Evolutionary conservation across 2,888 invertebrate species (phyloP).

Genomic region (Schrankia costaestrigalis): DNA sequence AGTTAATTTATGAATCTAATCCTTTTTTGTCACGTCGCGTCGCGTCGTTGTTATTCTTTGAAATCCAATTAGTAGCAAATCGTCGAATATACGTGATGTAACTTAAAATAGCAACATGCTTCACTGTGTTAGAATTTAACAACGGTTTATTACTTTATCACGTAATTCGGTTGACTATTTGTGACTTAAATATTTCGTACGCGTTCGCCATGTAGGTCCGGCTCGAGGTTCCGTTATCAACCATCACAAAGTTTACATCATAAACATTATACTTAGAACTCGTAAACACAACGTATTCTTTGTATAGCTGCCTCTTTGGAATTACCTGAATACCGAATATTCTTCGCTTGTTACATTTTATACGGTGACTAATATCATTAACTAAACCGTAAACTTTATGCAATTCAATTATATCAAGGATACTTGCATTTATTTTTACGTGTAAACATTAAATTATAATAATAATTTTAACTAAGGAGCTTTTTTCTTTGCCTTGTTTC

Average conservation of each 20-base stretch:
- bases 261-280: conserved; percentile 22
- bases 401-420: conserved; percentile 47
- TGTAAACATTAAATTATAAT: too few species aligned
- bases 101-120: conserved; percentile 29
- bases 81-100: conserved; percentile 45
- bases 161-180: conserved; percentile 39
- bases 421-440: conserved; percentile 46
- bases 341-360: too few species aligned
- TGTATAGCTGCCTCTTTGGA: conserved; percentile 24
- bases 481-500: too few species aligned
- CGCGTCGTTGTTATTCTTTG: conserved; percentile 19
- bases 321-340: conserved; percentile 36
- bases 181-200: conserved; percentile 38
- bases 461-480: too few species aligned
- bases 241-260: conserved; percentile 22
- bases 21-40: conserved; percentile 4
- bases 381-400: conserved; percentile 33
- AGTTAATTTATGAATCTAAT: conserved; percentile 1
- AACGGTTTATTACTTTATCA: conserved; percentile 43
- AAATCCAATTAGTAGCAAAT: conserved; percentile 36
- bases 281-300: conserved; percentile 14
- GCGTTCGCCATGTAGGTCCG: conserved; percentile 45
- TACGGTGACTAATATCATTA: conserved; percentile 46
- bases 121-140: conserved; percentile 30
- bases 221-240: conserved; percentile 45